Percentiles rank a stretch among this genome's conserved stretches.
These are phyloP conservation scores for Sturnira hondurensis DNA, from an alignment of 2,113 vertebrate genomes.

Conservation along the genomic window DNA sequence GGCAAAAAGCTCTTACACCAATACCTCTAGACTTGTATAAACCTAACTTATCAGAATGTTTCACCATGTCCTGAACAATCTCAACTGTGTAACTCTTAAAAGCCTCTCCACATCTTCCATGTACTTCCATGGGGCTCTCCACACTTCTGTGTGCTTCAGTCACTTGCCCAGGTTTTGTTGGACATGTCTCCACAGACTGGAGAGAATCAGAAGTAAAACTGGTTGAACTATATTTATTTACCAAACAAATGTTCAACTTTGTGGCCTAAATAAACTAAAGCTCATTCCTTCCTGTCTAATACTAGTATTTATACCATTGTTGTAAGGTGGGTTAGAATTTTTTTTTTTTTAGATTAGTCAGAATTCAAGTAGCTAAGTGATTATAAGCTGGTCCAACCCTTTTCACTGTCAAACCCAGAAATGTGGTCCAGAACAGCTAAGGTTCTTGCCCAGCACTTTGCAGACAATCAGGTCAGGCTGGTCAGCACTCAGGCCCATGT, in stretches of 20 bases:
- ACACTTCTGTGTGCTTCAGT: neutral
- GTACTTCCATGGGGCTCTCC: neutral
- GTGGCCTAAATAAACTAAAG: neutral
- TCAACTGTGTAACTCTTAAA: neutral
- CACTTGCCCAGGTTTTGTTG: neutral
- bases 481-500: neutral
- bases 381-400: neutral
- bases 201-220: constrained; percentile 4
- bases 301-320: neutral
- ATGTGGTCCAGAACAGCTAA: neutral
- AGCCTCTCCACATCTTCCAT: neutral
- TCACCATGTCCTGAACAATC: neutral
- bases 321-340: neutral
- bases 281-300: neutral
- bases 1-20: neutral
- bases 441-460: neutral
- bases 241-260: neutral
- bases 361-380: neutral
- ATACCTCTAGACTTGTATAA: neutral
- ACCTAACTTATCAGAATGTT: neutral
- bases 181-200: neutral
- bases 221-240: neutral
- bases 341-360: no score
- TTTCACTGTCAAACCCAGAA: neutral
- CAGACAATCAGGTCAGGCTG: neutral